Conservation (phyloP, 37 sponge, comb jelly and placozoan species). For the Aphrocallistes beatrix region DNA sequence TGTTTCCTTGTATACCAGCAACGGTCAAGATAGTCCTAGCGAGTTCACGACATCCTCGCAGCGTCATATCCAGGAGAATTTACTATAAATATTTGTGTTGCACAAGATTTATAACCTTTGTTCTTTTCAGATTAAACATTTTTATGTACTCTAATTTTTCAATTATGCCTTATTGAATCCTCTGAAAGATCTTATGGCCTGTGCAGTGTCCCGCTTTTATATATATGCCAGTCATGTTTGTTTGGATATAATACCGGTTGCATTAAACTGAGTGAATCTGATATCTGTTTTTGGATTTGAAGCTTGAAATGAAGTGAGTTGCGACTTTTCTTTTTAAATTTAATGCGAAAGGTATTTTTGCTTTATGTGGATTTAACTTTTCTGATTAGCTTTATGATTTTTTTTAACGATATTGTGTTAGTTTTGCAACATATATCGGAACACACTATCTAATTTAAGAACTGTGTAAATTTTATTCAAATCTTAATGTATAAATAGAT, state of each 20-base stretch:
- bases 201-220: not conserved
- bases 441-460: too few species aligned
- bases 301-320: slow-evolving; percentile 15
- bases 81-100: not conserved
- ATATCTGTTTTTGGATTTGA: not conserved
- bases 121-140: not conserved
- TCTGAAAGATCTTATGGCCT: slow-evolving; percentile 2
- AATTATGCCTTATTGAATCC: not conserved
- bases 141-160: slow-evolving; percentile 12
- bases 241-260: not conserved
- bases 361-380: too few species aligned
- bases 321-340: too few species aligned
- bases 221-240: slow-evolving; percentile 13
- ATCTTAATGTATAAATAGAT: too few species aligned
- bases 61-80: too few species aligned
- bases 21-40: slow-evolving; percentile 1
- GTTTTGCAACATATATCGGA: too few species aligned
- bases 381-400: too few species aligned
- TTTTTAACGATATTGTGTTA: too few species aligned
- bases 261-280: not conserved
- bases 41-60: too few species aligned
- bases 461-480: too few species aligned
- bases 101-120: not conserved
- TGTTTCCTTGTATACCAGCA: not conserved
- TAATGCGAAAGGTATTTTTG: too few species aligned